These are phyloP conservation scores for Morpho helenor DNA, from an alignment of 2,888 invertebrate genomes.

Conservation along the genomic window DNA sequence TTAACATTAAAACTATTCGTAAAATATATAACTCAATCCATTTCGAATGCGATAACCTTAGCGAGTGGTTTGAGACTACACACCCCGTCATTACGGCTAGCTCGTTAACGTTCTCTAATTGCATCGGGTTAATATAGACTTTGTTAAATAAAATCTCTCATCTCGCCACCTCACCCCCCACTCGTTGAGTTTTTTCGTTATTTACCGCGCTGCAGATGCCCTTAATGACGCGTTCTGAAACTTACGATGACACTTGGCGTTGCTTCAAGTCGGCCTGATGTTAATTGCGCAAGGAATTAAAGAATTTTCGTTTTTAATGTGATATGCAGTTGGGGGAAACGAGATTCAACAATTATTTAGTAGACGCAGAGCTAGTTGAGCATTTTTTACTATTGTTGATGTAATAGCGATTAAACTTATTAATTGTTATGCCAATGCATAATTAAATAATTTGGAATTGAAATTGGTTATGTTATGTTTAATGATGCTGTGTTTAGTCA, in stretches of 20 bases:
- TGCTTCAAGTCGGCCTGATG: conserved; percentile 52
- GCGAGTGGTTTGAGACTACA: conserved; percentile 47
- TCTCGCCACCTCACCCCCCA: conserved; percentile 45
- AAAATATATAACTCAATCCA: too few species aligned
- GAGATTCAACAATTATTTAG: conserved; percentile 25
- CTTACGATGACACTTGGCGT: conserved; percentile 78
- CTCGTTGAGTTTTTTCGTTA: conserved; percentile 62
- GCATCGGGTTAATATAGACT: conserved; percentile 79
- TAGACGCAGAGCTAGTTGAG: conserved; percentile 14
- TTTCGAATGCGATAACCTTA: conserved; percentile 22
- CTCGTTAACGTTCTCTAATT: conserved; percentile 78
- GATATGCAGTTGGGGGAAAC: conserved; percentile 33
- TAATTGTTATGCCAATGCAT: conserved; percentile 1
- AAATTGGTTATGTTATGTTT: too few species aligned
- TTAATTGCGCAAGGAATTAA: conserved; percentile 76
- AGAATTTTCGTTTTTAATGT: conserved; percentile 72
- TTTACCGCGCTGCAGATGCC: conserved; percentile 77
- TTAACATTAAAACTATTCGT: too few species aligned
- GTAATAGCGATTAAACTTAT: background rate
- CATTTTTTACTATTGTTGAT: conserved; percentile 5
- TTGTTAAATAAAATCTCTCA: conserved; percentile 80
- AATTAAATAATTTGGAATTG: too few species aligned
- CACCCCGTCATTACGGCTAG: conserved; percentile 67
- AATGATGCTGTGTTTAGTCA: too few species aligned
- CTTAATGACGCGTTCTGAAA: conserved; percentile 77